Percentiles rank a stretch among this genome's conserved stretches.
These are phyloP conservation scores for Lytechinus variegatus DNA, from an alignment of 35 echinoderm and acorn worm genomes.

Conservation along the genomic window DNA sequence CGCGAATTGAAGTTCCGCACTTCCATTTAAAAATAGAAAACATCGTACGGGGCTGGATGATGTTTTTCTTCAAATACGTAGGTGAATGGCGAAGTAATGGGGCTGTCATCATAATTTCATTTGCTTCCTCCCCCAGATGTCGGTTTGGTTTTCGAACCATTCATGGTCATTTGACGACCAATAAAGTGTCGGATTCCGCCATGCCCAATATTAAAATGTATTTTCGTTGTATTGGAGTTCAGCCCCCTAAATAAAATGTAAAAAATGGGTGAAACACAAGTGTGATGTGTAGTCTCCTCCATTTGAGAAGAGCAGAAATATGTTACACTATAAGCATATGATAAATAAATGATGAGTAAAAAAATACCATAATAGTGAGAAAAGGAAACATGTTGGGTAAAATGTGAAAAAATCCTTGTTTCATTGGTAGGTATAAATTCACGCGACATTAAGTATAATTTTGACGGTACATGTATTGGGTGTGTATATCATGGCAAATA, in stretches of 20 bases:
- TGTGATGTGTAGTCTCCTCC: neutral
- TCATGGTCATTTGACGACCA: constrained; percentile 1
- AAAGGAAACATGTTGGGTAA: too few relatives aligned
- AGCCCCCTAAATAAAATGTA: neutral
- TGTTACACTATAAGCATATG: too few relatives aligned
- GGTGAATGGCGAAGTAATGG: neutral
- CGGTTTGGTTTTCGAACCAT: neutral
- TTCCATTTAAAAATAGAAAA: neutral
- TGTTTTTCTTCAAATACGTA: neutral
- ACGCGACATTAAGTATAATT: too few relatives aligned
- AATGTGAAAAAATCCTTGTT: too few relatives aligned
- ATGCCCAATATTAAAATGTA: neutral
- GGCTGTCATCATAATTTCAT: constrained; percentile 3
- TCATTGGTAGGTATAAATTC: too few relatives aligned
- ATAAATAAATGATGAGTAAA: too few relatives aligned
- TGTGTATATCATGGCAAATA: too few relatives aligned
- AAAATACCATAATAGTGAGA: too few relatives aligned
- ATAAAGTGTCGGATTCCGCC: neutral
- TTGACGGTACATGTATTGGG: too few relatives aligned
- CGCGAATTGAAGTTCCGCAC: neutral
- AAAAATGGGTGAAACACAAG: neutral
- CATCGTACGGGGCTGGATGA: neutral
- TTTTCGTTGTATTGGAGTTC: neutral
- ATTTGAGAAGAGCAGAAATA: neutral
- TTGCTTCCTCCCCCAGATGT: neutral